Evolutionary conservation across 2,113 vertebrate genomes (phyloP).

Genomic region (Ceratotherium simum): DNA sequence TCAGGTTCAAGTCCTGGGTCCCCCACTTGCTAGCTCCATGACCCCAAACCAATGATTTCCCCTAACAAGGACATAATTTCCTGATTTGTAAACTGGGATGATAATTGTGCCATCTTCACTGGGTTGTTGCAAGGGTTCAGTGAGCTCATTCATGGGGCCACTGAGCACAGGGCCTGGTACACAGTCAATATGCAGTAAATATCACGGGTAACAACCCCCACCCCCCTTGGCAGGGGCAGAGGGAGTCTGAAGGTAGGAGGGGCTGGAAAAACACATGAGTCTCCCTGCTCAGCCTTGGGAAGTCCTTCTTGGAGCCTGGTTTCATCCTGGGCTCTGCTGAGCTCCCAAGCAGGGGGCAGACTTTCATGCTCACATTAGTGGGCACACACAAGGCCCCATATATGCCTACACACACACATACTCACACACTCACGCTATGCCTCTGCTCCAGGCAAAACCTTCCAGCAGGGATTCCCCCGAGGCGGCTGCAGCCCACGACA

Average conservation of each 20-base stretch:
- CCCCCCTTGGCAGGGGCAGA: neutral
- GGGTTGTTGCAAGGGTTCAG: neutral
- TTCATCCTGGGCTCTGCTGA: neutral
- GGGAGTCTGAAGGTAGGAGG: neutral
- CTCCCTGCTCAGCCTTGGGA: neutral
- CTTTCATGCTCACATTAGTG: neutral
- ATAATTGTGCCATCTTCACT: neutral
- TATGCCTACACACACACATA: neutral
- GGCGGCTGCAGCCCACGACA: slow-evolving; percentile 71
- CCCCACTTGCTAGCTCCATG: neutral
- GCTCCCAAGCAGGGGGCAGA: neutral
- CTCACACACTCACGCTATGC: slow-evolving; percentile 47
- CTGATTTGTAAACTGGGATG: neutral
- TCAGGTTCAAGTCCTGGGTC: slow-evolving; percentile 1
- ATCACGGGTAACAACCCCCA: neutral
- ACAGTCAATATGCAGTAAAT: neutral
- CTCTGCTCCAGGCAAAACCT: slow-evolving; percentile 80
- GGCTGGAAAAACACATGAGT: neutral
- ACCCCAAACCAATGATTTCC: neutral
- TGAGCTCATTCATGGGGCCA: neutral
- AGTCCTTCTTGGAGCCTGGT: neutral
- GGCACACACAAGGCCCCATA: slow-evolving; percentile 30
- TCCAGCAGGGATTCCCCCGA: slow-evolving; percentile 76
- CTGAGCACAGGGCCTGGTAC: neutral
- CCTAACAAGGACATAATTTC: neutral